A percentile compares a stretch with the other conserved stretches of the same genome.
phyloP scores from a whole-genome alignment of 2,113 vertebrate genomes.

The Oncorhynchus keta region DNA sequence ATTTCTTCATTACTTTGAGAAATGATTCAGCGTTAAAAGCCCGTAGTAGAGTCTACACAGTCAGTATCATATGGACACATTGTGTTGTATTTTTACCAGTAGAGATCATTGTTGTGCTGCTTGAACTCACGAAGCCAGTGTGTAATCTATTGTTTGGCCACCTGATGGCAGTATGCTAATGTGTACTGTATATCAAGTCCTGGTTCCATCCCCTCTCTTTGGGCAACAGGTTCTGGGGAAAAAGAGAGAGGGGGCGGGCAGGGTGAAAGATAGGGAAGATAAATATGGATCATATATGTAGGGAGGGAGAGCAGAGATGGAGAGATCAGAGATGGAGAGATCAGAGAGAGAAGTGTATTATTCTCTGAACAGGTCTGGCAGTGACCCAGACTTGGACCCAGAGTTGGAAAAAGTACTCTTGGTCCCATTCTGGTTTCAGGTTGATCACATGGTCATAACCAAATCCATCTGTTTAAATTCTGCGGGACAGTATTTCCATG shows the following conservation, averaged over 20 bases:
- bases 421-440: too few species aligned
- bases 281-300: neutral
- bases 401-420: conserved; percentile 9
- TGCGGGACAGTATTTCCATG: too few species aligned
- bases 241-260: neutral
- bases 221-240: neutral
- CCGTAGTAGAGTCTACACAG: too few species aligned
- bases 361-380: neutral
- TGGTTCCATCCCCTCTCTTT: too few species aligned
- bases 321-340: neutral
- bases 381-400: neutral
- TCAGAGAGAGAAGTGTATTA: neutral
- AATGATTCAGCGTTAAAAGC: too few species aligned
- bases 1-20: too few species aligned
- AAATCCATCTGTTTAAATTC: neutral
- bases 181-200: neutral
- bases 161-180: conserved; percentile 36
- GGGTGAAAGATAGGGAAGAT: too few species aligned
- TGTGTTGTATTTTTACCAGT: neutral
- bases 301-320: neutral
- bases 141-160: conserved; percentile 31
- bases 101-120: conserved; percentile 9
- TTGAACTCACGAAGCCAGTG: neutral
- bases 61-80: too few species aligned
- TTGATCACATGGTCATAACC: conserved; percentile 3